Percentiles rank a stretch among this genome's conserved stretches.
These are phyloP conservation scores for Drosophila phalerata DNA, from an alignment of 2,888 invertebrate species.

Conservation along the genomic window DNA sequence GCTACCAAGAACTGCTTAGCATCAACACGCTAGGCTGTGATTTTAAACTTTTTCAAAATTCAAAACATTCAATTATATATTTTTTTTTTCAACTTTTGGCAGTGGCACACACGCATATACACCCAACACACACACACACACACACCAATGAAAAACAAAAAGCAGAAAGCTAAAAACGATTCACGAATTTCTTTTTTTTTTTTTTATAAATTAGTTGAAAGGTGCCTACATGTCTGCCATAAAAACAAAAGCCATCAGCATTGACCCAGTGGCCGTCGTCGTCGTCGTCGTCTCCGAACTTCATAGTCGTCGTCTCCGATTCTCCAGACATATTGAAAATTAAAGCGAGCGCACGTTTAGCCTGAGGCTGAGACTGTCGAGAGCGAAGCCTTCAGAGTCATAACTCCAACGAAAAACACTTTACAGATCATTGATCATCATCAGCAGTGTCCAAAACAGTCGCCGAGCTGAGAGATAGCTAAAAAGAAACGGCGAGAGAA, in stretches of 20 bases:
- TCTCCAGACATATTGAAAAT: conserved; percentile 77
- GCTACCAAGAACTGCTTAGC: conserved; percentile 29
- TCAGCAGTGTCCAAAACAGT: conserved; percentile 52
- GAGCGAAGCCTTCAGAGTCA: conserved; percentile 51
- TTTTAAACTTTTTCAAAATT: conserved; percentile 5
- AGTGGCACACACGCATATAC: conserved; percentile 19
- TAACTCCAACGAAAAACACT: conserved; percentile 73
- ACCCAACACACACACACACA: conserved; percentile 8
- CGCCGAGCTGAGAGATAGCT: conserved; percentile 7
- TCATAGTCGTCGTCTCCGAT: conserved; percentile 15
- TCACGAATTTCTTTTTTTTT: conserved; percentile 39
- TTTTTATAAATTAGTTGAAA: conserved; percentile 68
- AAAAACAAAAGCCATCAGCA: conserved; percentile 78
- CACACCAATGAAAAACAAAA: not conserved
- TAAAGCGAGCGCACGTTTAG: conserved; percentile 78
- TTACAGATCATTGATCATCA: conserved; percentile 83
- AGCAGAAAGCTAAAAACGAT: conserved; percentile 34
- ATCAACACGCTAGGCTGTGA: conserved; percentile 19
- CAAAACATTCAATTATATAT: conserved; percentile 42
- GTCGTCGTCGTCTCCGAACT: conserved; percentile 24
- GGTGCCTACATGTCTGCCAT: conserved; percentile 82
- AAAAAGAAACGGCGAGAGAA: conserved; percentile 13
- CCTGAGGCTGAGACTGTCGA: conserved; percentile 46
- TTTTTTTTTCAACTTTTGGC: conserved; percentile 25
- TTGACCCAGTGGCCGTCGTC: conserved; percentile 66